Evolutionary conservation across 1,140 invertebrate genomes (phyloP).

Genomic region (Listronotus bonariensis): DNA sequence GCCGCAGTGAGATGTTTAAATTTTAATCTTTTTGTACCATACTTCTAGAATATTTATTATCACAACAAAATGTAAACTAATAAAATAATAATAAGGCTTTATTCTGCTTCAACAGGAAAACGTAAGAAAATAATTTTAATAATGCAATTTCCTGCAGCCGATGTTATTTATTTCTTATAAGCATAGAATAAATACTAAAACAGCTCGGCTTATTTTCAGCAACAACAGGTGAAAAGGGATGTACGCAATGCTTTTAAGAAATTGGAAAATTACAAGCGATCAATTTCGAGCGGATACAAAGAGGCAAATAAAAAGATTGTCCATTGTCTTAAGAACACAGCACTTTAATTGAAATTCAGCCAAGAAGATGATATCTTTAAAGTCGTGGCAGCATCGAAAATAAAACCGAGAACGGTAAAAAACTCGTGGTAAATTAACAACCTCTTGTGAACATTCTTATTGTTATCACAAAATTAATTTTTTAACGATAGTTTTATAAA

Average conservation of each 20-base stretch:
- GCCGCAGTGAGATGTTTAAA: no score
- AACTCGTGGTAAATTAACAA: slow-evolving; percentile 35
- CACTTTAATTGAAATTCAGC: slow-evolving; percentile 39
- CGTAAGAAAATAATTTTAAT: no score
- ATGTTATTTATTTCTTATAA: no score
- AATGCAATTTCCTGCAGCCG: no score
- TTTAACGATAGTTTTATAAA: slow-evolving; percentile 5
- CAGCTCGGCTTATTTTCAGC: not conserved
- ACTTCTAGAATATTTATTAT: no score
- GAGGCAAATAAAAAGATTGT: slow-evolving; percentile 24
- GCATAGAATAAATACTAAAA: not conserved
- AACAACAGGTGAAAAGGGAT: slow-evolving; percentile 16
- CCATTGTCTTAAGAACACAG: slow-evolving; percentile 33
- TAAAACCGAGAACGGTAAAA: slow-evolving; percentile 29
- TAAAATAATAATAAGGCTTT: no score
- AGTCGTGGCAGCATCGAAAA: slow-evolving; percentile 35
- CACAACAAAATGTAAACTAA: no score
- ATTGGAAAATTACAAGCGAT: slow-evolving; percentile 26
- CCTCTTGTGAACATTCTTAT: slow-evolving; percentile 10
- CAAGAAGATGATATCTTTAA: slow-evolving; percentile 37
- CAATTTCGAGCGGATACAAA: slow-evolving; percentile 24
- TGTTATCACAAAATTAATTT: slow-evolving; percentile 8
- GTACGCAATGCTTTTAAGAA: slow-evolving; percentile 21
- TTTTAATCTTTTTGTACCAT: no score
- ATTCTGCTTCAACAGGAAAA: no score